phyloP scores from a whole-genome alignment of 1,140 invertebrate genomes.

The Patella vulgata region DNA sequence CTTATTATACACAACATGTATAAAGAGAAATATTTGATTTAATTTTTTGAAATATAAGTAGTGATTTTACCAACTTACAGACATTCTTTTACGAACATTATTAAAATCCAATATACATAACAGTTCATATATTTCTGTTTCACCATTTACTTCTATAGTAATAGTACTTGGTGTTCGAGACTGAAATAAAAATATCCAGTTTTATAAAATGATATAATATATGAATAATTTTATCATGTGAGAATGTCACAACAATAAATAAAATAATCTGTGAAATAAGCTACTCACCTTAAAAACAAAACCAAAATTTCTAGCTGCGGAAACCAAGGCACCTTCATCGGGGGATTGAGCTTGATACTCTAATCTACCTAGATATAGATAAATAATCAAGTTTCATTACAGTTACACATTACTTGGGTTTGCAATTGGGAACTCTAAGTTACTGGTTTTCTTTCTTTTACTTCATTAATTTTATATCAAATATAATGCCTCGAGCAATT shows the following conservation, averaged over 20 bases:
- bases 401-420: no score
- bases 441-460: no score
- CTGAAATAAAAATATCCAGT: constrained; percentile 38
- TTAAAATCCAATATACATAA: constrained; percentile 99
- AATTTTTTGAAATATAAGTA: no score
- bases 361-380: constrained; percentile 73
- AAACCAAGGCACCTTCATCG: constrained; percentile 96
- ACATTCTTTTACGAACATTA: constrained; percentile 99
- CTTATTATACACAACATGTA: no score
- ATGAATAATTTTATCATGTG: neutral
- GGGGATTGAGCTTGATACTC: constrained; percentile 94
- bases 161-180: constrained; percentile 68
- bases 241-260: neutral
- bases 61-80: no score
- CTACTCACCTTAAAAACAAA: constrained; percentile 90
- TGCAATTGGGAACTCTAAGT: no score
- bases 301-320: constrained; percentile 94
- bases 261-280: neutral
- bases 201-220: neutral
- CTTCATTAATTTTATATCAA: no score
- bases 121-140: constrained; percentile 87
- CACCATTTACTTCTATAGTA: constrained; percentile 65
- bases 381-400: neutral
- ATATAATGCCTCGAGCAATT: no score
- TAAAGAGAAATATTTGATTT: no score